These are phyloP conservation scores for Hoplodrina ambigua DNA, from an alignment of 2,888 invertebrate genomes.

Conservation along the genomic window DNA sequence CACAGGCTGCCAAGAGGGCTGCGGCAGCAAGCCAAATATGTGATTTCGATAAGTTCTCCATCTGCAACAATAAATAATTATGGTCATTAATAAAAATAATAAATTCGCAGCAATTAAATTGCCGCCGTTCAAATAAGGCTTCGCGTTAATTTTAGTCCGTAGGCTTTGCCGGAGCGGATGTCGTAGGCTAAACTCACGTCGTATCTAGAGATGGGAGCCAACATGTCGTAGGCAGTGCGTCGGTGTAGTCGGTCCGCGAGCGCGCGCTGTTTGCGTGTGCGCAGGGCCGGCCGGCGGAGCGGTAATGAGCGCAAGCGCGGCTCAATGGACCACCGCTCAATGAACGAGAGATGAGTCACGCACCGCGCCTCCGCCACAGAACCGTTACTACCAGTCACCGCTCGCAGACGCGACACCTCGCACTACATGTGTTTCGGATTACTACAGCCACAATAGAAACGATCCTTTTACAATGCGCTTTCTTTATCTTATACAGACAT, in stretches of 20 bases:
- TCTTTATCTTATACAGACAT: slow-evolving; percentile 54
- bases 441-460: slow-evolving; percentile 66
- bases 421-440: slow-evolving; percentile 78
- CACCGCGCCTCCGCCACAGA: slow-evolving; percentile 87
- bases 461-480: slow-evolving; percentile 49
- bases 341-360: slow-evolving; percentile 87
- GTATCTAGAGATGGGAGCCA: slow-evolving; percentile 83
- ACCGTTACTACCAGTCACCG: slow-evolving; percentile 77
- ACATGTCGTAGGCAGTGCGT: slow-evolving; percentile 84
- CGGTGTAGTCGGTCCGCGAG: slow-evolving; percentile 81
- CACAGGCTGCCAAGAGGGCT: slow-evolving; percentile 81
- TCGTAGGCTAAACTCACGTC: slow-evolving; percentile 87
- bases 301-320: slow-evolving; percentile 88
- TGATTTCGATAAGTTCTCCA: slow-evolving; percentile 84
- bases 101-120: slow-evolving; percentile 55
- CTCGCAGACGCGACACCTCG: slow-evolving; percentile 79
- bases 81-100: slow-evolving; percentile 62
- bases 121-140: slow-evolving; percentile 63
- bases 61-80: slow-evolving; percentile 78
- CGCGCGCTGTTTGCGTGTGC: slow-evolving; percentile 87
- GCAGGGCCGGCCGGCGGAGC: slow-evolving; percentile 89
- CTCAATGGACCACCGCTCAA: slow-evolving; percentile 87
- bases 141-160: slow-evolving; percentile 66
- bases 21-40: slow-evolving; percentile 84
- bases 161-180: slow-evolving; percentile 79